Evolutionary conservation across 2,797 vertebrate genomes (phyloP), one percentile per base, ranked within the genome.

Genomic region (Clangula hyemalis): DNA sequence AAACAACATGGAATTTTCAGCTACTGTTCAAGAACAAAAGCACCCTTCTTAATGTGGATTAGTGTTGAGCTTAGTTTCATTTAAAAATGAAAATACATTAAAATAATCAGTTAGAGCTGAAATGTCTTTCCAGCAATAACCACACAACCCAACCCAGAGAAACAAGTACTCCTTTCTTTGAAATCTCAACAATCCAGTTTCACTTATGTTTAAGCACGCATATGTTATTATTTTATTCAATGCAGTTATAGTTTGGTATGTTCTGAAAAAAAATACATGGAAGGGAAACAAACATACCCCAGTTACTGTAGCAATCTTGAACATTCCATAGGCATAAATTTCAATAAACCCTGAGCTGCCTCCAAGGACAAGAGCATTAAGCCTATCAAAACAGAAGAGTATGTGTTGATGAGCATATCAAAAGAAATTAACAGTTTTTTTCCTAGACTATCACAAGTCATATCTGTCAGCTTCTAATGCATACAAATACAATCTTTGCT

Each of bases 291-390:
- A 58, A 97, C 82, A 11, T 97, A 99, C 99, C 96, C 98, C 98
- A 12, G 97, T 98, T 54, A 99, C 97, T 49, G 98, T 98, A 36
- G 99, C 99, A 72, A 99, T 99, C 98, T 99, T 99, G 98, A 99
- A 99, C 98, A 99, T 99, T 61, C 99, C 99, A 13, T 99, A 99
- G 3, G 99, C 99, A 94, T 99, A 99, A 84, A 99, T 98, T 95
- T 99, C 99, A 95, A 99, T 98, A 93, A 99, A 99, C 47, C 98
- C 99, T 89, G 98, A 97, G 25, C 98, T 97, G 91, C 99, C 99
- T 93, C 99, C 99, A 53, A 99, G 98, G 94, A 99, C 99, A 76
- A 99, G 98, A 90, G 99, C 98, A 95, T 99, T 99, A 71, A 99
- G 98, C 94, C 99, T 98, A 90, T 64, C 91, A 93, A 94, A 94